Conservation (phyloP, 2,797 vertebrate genomes). For the Rachycentron canadum region DNA sequence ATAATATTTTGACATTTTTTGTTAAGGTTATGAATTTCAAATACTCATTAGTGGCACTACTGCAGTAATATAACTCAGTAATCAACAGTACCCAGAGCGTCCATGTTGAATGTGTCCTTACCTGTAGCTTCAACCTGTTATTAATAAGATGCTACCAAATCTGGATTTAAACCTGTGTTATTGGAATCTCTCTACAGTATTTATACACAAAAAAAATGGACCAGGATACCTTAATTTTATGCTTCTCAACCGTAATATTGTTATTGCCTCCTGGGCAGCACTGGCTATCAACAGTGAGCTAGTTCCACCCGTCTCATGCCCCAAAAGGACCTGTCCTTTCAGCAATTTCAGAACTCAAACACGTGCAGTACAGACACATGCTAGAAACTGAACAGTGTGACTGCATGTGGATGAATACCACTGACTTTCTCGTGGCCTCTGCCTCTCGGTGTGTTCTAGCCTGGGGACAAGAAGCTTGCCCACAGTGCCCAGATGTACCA, state of each 20-base stretch:
- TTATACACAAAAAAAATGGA: background rate
- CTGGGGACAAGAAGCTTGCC: slow-evolving; percentile 92
- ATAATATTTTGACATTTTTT: background rate
- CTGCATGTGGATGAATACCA: background rate
- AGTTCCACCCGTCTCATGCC: too few species aligned
- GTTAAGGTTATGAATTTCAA: background rate
- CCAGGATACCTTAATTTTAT: background rate
- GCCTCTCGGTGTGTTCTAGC: slow-evolving; percentile 75
- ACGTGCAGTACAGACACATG: slow-evolving; percentile 7
- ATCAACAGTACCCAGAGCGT: background rate
- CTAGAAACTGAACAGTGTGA: background rate
- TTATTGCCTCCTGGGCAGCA: background rate
- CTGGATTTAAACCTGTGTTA: background rate
- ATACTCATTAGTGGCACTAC: background rate
- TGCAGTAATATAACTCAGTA: background rate
- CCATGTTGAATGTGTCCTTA: background rate
- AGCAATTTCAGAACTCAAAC: background rate
- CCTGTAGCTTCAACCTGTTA: background rate
- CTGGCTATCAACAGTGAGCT: background rate
- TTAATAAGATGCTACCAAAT: background rate
- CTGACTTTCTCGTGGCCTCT: slow-evolving; percentile 11
- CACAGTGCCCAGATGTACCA: slow-evolving; percentile 97
- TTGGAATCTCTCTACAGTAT: background rate
- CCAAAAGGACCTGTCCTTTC: background rate
- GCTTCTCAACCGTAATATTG: background rate